Percentiles rank a stretch among this genome's conserved stretches.
Evolutionary conservation across 2,888 invertebrate genomes (phyloP).

Genomic region (Pheosia gnoma): DNA sequence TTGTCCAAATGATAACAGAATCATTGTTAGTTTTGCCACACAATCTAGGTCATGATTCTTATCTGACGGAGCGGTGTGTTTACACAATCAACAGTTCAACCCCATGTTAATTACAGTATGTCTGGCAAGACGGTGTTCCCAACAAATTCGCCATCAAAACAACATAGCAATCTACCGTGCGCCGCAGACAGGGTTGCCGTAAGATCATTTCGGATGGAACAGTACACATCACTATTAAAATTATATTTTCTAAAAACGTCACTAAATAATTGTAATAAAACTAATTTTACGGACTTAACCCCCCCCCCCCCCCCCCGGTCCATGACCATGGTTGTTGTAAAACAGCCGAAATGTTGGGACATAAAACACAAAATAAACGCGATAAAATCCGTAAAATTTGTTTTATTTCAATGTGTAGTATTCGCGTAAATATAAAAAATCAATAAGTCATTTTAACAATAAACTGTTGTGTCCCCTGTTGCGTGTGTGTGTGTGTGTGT

Average conservation of each 20-base stretch:
- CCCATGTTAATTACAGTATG: constrained; percentile 28
- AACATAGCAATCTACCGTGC: constrained; percentile 15
- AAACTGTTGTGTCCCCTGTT: no score
- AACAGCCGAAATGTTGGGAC: no score
- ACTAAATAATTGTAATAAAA: background rate
- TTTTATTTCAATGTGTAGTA: no score
- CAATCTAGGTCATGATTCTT: background rate
- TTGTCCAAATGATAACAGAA: no score
- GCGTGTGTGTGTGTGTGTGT: no score
- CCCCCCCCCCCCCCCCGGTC: no score
- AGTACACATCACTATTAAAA: background rate
- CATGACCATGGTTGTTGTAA: no score
- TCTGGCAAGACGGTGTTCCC: constrained; percentile 25
- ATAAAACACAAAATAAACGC: no score
- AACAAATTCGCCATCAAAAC: constrained; percentile 18
- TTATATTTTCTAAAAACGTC: background rate
- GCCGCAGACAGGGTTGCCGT: constrained; percentile 25
- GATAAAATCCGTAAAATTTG: no score
- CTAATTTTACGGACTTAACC: no score
- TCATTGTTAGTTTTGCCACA: background rate
- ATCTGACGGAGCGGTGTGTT: background rate
- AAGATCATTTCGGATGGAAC: constrained; percentile 8
- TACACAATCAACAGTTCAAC: constrained; percentile 8
- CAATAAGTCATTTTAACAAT: no score
- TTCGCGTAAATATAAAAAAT: no score